These are phyloP conservation scores for Zonitis immaculata DNA, from an alignment of 2,888 invertebrate genomes.

Conservation along the genomic window DNA sequence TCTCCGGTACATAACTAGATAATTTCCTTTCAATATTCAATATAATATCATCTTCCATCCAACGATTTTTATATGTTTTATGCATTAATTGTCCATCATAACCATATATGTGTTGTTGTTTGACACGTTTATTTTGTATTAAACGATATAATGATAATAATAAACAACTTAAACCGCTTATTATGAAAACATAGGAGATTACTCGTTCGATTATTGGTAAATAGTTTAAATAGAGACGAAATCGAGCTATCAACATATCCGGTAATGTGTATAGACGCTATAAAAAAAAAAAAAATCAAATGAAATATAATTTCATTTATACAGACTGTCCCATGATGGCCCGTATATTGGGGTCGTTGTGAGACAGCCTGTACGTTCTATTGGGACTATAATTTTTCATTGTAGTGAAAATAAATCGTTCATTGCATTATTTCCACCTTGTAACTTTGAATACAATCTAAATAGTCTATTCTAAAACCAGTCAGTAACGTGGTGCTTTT, in stretches of 20 bases:
- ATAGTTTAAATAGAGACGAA: slow-evolving; percentile 68
- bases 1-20: slow-evolving; percentile 37
- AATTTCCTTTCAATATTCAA: slow-evolving; percentile 37
- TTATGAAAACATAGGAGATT: slow-evolving; percentile 53
- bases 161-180: slow-evolving; percentile 52
- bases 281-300: slow-evolving; percentile 39
- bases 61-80: slow-evolving; percentile 25
- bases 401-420: too few species aligned
- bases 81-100: not conserved
- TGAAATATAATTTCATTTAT: too few species aligned
- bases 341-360: too few species aligned
- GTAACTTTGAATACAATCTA: too few species aligned
- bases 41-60: slow-evolving; percentile 39
- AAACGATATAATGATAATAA: slow-evolving; percentile 50
- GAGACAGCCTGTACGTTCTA: too few species aligned
- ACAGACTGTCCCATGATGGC: too few species aligned
- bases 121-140: slow-evolving; percentile 22
- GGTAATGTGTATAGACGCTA: slow-evolving; percentile 71
- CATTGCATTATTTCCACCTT: too few species aligned
- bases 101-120: not conserved
- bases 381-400: too few species aligned
- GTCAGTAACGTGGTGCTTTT: too few species aligned
- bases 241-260: slow-evolving; percentile 56
- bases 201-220: slow-evolving; percentile 60
- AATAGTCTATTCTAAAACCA: too few species aligned